Evolutionary conservation across 1,140 invertebrate genomes (phyloP), one percentile per base, ranked within the genome.

Genomic region (Archivesica marissinica): DNA sequence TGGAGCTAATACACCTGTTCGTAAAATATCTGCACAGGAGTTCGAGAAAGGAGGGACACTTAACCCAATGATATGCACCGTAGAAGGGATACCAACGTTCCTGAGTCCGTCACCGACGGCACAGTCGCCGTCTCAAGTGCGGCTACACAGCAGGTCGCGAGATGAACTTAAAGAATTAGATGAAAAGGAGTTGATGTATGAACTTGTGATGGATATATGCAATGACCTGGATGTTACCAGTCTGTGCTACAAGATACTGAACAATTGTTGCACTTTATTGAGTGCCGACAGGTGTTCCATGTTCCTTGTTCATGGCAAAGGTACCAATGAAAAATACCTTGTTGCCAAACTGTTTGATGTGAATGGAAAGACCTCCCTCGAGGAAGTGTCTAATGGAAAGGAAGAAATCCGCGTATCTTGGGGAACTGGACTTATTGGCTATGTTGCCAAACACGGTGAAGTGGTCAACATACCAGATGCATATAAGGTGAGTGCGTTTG

Each of bases 321-420:
- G 89, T 35, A 88, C 91, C 28, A 85, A 88, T 35, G 90, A 92
- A 68, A 88, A 88, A 90, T 97, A 96, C 94, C 95, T 99, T 72
- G 97, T 98, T 41, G 98, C 97, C 52, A 98, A 98, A 93, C 94
- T 99, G 80, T 99, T 99, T 94, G 98, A 99, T 93, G 98, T 99
- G 20, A 90, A 88, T 75, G 87, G 88, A 28, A 88, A 91, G 41
- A 90, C 92, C 0, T 98, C 97, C 0, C 95, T 98, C 33, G 96
- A 97, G 91, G 97, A 98, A 93, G 89, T 90, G 23, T 97, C 98
- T 96, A 97, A 98, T 91, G 96, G 97, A 91, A 96, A 97, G 88
- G 97, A 98, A 86, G 98, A 98, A 93, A 98, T 99, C 86, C 95
- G 96, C 88, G 97, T 99, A 93, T 97, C 97, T 0, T 96, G 95